A percentile compares a stretch with the other conserved stretches of the same genome.
These are phyloP conservation scores for Rhinolophus sinicus DNA, from an alignment of 2,113 vertebrate species.

Conservation along the genomic window DNA sequence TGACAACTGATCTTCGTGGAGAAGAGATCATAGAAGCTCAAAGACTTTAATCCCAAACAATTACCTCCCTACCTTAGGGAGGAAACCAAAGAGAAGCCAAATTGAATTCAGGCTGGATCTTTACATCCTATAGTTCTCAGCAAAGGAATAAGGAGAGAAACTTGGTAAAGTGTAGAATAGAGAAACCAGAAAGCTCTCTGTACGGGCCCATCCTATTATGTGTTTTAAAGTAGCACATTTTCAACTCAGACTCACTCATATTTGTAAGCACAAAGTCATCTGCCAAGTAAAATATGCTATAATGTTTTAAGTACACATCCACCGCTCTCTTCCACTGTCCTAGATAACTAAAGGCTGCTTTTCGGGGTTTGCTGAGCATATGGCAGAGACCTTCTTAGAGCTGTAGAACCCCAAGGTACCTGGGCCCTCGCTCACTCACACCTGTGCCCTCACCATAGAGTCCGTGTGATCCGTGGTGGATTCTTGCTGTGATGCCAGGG, in stretches of 20 bases:
- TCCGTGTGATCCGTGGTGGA: constrained; percentile 50
- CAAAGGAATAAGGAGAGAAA: neutral
- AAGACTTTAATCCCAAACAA: neutral
- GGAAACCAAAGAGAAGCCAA: constrained; percentile 22
- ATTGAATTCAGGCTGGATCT: neutral
- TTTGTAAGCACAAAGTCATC: neutral
- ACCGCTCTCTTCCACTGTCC: neutral
- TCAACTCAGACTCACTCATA: neutral
- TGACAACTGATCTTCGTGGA: neutral
- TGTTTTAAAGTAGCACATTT: neutral
- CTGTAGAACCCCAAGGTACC: accelerated
- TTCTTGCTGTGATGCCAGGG: constrained; percentile 72
- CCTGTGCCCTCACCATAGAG: constrained; percentile 78
- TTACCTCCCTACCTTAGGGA: neutral
- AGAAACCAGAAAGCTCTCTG: constrained; percentile 10
- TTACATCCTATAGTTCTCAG: neutral
- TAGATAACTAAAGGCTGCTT: neutral
- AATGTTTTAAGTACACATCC: neutral
- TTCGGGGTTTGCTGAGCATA: neutral
- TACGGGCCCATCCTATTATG: neutral
- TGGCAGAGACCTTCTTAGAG: neutral
- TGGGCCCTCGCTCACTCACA: neutral
- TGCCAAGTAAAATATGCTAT: constrained; percentile 14
- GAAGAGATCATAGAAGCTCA: neutral
- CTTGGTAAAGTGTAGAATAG: neutral